Evolutionary conservation across 2,888 invertebrate genomes (phyloP).

Genomic region (Sycophila texana): DNA sequence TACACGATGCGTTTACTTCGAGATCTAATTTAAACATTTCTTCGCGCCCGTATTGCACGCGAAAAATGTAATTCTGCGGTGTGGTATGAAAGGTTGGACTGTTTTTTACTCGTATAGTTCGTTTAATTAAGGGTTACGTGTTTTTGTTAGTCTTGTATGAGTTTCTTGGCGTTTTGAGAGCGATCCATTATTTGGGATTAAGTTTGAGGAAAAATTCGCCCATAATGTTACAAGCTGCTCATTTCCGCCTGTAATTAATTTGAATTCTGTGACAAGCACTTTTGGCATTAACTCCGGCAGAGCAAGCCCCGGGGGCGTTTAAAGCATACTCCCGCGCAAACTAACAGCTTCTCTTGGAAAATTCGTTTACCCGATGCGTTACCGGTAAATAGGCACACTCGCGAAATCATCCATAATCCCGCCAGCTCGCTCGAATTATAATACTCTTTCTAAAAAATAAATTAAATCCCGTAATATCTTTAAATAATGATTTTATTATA

Average conservation of each 20-base stretch:
- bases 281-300: slow-evolving; percentile 57
- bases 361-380: slow-evolving; percentile 40
- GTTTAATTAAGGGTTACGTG: too few species aligned
- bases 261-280: slow-evolving; percentile 64
- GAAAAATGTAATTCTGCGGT: too few species aligned
- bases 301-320: slow-evolving; percentile 49
- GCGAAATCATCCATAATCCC: slow-evolving; percentile 13
- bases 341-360: slow-evolving; percentile 20
- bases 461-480: too few species aligned
- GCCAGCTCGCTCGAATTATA: not conserved
- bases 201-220: slow-evolving; percentile 23
- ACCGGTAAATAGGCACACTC: not conserved
- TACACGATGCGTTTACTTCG: too few species aligned
- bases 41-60: too few species aligned
- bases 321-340: slow-evolving; percentile 51
- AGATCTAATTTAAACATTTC: too few species aligned
- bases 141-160: too few species aligned
- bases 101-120: not conserved
- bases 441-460: not conserved
- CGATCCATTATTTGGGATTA: too few species aligned
- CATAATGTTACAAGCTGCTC: slow-evolving; percentile 58
- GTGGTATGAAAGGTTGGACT: too few species aligned
- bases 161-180: not conserved
- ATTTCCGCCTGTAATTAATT: slow-evolving; percentile 66
- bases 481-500: too few species aligned